Evolutionary conservation across 1,140 invertebrate species (phyloP), one percentile per base, ranked within the genome.

Genomic region (Mycetomoellerius zeteki): DNA sequence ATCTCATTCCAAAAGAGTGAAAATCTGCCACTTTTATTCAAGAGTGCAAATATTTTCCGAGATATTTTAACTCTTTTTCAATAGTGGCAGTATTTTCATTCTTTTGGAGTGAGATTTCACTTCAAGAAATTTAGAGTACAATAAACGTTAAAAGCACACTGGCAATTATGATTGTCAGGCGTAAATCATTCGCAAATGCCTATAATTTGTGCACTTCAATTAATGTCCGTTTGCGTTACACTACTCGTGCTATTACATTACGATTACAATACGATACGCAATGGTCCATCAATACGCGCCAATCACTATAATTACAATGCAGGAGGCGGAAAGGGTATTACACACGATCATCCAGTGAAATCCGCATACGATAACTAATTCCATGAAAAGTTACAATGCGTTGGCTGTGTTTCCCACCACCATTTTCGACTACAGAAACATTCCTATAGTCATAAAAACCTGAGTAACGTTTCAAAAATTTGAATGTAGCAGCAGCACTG

Each of bases 201-300:
- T 84, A 64, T 84, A 84, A 84, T 75, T 84, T 33, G 77, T 54
- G 56, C 69, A 54, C 69, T 84, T 73, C n/a, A 75, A 60, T 73
- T 60, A 71, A 21, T 21, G 54, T 75, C 27, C 37, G 37, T 19
- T 60, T 75, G 80, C 80, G 54, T 82, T 82, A 82, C 78, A 73
- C 54, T 73, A 33, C 24, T 67, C 30, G 77, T 47, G 47, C 62
- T 84, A 84, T 84, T 84, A 71, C 69, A 73, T 84, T 84, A 84
- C 69, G 69, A 84, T 84, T 84, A 84, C 80, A 84, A 84, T 84
- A 60, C 69, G 69, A 73, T 75, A 60, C 54, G 69, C 69, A 73
- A 84, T 60, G 80, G 80, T 47, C 69, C 69, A 73, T 84, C 80
- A 84, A 84, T 84, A 62, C 80, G 80, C 71, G 80, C 80, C 80